These are phyloP conservation scores for Oligia fasciuncula DNA, from an alignment of 2,888 invertebrate genomes.

Conservation along the genomic window DNA sequence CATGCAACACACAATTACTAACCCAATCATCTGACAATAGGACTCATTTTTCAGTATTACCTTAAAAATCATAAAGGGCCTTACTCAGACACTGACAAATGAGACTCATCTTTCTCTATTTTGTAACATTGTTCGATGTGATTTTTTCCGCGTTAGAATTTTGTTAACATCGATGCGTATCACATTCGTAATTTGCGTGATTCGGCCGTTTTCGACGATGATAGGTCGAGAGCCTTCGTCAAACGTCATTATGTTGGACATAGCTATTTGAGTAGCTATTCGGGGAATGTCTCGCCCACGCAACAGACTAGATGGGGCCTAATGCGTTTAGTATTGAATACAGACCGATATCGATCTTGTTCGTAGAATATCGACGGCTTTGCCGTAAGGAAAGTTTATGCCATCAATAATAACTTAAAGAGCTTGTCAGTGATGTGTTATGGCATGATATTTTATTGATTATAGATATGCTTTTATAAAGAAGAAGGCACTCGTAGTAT, in stretches of 20 bases:
- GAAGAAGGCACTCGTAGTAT: background rate
- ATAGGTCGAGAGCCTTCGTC: conserved; percentile 77
- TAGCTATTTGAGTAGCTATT: conserved; percentile 79
- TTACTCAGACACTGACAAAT: conserved; percentile 50
- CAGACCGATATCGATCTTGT: conserved; percentile 82
- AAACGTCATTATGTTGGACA: conserved; percentile 79
- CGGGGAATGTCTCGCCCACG: conserved; percentile 82
- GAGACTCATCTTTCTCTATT: conserved; percentile 73
- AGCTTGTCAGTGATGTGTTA: conserved; percentile 62
- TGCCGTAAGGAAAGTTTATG: conserved; percentile 78
- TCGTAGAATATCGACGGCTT: conserved; percentile 78
- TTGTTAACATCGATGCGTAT: conserved; percentile 72
- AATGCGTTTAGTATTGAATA: conserved; percentile 85
- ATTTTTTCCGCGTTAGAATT: conserved; percentile 77
- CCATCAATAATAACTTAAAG: conserved; percentile 73
- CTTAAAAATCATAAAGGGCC: conserved; percentile 9
- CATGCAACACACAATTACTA: conserved; percentile 51
- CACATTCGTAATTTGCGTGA: conserved; percentile 85
- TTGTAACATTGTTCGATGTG: conserved; percentile 74
- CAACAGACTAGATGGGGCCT: conserved; percentile 77
- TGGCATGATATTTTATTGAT: conserved; percentile 46
- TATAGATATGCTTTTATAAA: conserved; percentile 22
- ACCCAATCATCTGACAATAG: conserved; percentile 59
- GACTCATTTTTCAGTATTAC: conserved; percentile 57
- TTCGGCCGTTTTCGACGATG: conserved; percentile 83